Evolutionary conservation across 2,113 vertebrate species (phyloP), one percentile per base, ranked within the genome.

Genomic region (Cygnus buccinator): DNA sequence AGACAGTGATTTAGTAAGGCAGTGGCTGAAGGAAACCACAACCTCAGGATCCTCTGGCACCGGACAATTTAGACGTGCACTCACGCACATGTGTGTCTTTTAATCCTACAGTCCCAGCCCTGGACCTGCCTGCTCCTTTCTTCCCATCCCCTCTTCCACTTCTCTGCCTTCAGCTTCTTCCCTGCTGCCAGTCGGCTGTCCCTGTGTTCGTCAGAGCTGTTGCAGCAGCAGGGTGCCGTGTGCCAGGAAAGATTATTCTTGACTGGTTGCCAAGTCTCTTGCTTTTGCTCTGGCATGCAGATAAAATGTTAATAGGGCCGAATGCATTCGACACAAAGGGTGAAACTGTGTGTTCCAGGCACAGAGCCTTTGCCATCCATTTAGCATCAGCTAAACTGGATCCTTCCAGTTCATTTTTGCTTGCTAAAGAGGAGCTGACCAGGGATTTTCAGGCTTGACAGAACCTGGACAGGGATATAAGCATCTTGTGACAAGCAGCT

Each of bases 221-320:
- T 93, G 79, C 74, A 93, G 73, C 48, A 62, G 78, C 82, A 66
- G 70, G 55, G 52, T 35, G 21, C 63, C 0, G 0, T 0, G 7
- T 92, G 93, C 92, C 86, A 96, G 83, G 65, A 83, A 89, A 93
- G 67, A 88, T 91, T 88, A 86, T 46, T 89, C 67, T 57, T 97
- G 92, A 79, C 74, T 79, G 59, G 66, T 94, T 95, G 93, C 94
- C 96, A 97, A 46, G 86, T 35, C 90, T 91, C 44, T 58, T 80
- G 48, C 74, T 91, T 71, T 92, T 79, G 72, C 82, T 88, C 39
- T 87, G 91, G 86, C 87, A 89, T 3, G 1, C 37, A 79, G 91
- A 94, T 93, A 55, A 95, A 95, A 94, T 92, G 91, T 95, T 94
- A 95, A 94, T 94, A 33, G 70, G 85, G 82, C 85, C 3, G 20